A percentile compares a stretch with the other conserved stretches of the same genome.
These are phyloP conservation scores for Ophion slaviceki DNA, from an alignment of 2,888 invertebrate genomes.

Conservation along the genomic window DNA sequence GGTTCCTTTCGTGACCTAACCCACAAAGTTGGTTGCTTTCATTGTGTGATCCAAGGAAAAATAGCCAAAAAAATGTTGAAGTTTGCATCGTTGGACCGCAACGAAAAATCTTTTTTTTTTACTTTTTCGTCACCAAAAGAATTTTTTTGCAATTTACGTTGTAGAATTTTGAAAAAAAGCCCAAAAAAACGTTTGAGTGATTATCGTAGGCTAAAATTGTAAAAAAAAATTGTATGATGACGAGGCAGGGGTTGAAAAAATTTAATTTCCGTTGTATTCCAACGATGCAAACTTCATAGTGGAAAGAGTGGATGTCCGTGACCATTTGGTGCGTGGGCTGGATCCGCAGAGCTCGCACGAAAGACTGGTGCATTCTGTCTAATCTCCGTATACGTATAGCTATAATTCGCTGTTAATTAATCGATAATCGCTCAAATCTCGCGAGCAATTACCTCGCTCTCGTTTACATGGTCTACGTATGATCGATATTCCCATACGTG, in stretches of 20 bases:
- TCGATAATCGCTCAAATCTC: slow-evolving; percentile 15
- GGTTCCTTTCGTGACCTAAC: neutral
- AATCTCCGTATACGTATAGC: neutral
- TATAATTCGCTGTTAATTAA: neutral
- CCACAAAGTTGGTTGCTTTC: neutral
- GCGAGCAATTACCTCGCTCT: slow-evolving; percentile 14
- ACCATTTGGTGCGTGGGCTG: neutral
- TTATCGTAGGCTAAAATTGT: no score
- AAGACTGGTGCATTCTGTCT: neutral
- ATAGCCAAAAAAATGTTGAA: neutral
- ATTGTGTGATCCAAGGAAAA: neutral
- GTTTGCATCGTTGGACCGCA: no score
- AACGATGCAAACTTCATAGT: no score
- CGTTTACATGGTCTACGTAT: slow-evolving; percentile 29
- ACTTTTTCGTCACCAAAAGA: no score
- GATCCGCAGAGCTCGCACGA: neutral
- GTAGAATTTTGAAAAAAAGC: no score
- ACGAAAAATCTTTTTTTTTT: no score
- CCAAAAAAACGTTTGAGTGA: no score
- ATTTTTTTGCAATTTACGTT: no score
- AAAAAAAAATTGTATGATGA: no score
- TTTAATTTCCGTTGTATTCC: no score
- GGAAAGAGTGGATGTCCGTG: neutral
- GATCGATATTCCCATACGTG: neutral
- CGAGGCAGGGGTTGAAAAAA: no score